These are phyloP conservation scores for Homalodisca vitripennis DNA, from an alignment of 1,140 invertebrate species.

Conservation along the genomic window DNA sequence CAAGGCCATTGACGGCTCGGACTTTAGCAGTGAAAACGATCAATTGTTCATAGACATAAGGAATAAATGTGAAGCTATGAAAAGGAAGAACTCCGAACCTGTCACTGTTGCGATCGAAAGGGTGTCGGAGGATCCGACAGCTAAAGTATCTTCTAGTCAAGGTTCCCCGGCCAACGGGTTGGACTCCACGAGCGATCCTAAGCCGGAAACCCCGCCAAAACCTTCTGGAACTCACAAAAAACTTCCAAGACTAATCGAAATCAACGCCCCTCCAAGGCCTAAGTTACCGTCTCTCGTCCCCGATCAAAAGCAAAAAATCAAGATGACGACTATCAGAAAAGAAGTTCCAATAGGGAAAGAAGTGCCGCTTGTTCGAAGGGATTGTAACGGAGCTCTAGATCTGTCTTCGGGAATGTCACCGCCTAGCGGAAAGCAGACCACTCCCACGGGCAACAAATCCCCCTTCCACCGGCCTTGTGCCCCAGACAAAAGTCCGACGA, in stretches of 20 bases:
- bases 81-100: slow-evolving; percentile 7
- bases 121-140: not conserved
- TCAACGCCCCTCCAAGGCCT: slow-evolving; percentile 27
- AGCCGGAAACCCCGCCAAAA: not conserved
- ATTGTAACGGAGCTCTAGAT: slow-evolving; percentile 28
- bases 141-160: not conserved
- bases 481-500: not conserved
- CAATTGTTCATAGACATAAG: slow-evolving; percentile 19
- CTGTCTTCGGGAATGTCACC: slow-evolving; percentile 23
- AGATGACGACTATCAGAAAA: slow-evolving; percentile 33
- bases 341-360: slow-evolving; percentile 33
- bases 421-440: not conserved
- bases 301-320: slow-evolving; percentile 29
- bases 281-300: not conserved
- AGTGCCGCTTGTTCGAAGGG: slow-evolving; percentile 18
- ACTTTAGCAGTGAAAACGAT: slow-evolving; percentile 7
- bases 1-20: not conserved
- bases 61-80: slow-evolving; percentile 17
- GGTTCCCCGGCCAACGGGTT: not conserved
- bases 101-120: slow-evolving; percentile 9
- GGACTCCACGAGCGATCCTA: not conserved
- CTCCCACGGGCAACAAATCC: not conserved
- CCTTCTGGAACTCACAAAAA: slow-evolving; percentile 28
- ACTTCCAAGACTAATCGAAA: slow-evolving; percentile 29
- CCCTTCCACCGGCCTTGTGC: not conserved